Evolutionary conservation across 2,888 invertebrate species (phyloP).

Genomic region (Pseudococcus longispinus): DNA sequence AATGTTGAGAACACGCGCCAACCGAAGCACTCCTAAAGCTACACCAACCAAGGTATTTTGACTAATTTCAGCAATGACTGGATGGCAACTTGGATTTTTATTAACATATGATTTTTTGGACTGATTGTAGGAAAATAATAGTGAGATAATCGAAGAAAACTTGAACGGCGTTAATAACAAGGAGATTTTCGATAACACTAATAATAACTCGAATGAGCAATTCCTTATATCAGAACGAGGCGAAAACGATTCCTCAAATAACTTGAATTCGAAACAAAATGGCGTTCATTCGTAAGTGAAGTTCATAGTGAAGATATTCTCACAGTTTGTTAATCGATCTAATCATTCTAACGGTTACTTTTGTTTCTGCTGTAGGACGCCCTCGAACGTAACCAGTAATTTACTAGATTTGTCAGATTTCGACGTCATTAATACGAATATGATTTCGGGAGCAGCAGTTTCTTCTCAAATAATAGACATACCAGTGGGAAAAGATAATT

Average conservation of each 20-base stretch:
- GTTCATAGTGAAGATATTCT: neutral
- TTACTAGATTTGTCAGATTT: slow-evolving; percentile 64
- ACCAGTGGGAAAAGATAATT: slow-evolving; percentile 51
- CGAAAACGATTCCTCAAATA: slow-evolving; percentile 23
- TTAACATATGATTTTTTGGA: neutral
- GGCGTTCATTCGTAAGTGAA: slow-evolving; percentile 48
- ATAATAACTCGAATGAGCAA: slow-evolving; percentile 26
- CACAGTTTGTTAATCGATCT: neutral
- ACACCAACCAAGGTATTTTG: slow-evolving; percentile 64
- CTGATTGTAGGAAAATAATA: slow-evolving; percentile 33
- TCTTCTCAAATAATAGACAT: slow-evolving; percentile 58
- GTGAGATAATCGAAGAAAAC: slow-evolving; percentile 46
- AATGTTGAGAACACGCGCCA: slow-evolving; percentile 84
- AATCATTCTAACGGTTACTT: neutral
- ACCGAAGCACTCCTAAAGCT: slow-evolving; percentile 63
- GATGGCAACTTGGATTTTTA: neutral
- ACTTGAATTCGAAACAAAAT: slow-evolving; percentile 46
- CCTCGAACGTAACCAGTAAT: slow-evolving; percentile 67
- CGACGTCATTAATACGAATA: slow-evolving; percentile 57
- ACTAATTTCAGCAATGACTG: no score
- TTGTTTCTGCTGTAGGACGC: slow-evolving; percentile 63
- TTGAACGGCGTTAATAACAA: slow-evolving; percentile 49
- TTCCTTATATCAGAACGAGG: slow-evolving; percentile 29
- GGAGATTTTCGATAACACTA: slow-evolving; percentile 49
- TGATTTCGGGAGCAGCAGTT: slow-evolving; percentile 47